Percentiles rank a stretch among this genome's conserved stretches.
These are phyloP conservation scores for Ferdinandea cuprea DNA, from an alignment of 2,888 invertebrate genomes.

Conservation along the genomic window DNA sequence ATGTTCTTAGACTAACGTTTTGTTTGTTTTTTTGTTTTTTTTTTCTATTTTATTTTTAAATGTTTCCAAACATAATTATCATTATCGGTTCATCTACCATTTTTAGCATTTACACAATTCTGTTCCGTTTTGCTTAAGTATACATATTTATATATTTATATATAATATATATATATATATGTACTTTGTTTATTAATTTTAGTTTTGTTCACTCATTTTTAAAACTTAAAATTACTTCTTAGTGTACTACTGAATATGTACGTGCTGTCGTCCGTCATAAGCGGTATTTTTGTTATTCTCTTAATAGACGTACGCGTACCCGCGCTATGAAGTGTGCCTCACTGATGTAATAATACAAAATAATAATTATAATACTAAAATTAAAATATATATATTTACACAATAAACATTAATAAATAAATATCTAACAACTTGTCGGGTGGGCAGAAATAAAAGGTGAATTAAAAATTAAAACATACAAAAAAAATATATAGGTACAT, in stretches of 20 bases:
- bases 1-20: slow-evolving; percentile 59
- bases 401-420: slow-evolving; percentile 70
- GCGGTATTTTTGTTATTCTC: slow-evolving; percentile 15
- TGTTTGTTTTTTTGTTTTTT: slow-evolving; percentile 39
- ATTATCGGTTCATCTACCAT: slow-evolving; percentile 57
- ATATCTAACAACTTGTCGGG: slow-evolving; percentile 69
- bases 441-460: slow-evolving; percentile 30
- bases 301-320: slow-evolving; percentile 38
- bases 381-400: slow-evolving; percentile 62
- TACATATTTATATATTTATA: not conserved
- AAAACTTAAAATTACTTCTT: slow-evolving; percentile 64
- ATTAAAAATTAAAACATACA: slow-evolving; percentile 13
- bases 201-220: slow-evolving; percentile 65
- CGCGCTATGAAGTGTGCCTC: slow-evolving; percentile 55
- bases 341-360: slow-evolving; percentile 54
- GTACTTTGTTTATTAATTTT: slow-evolving; percentile 23
- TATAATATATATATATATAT: not conserved
- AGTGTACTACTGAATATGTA: slow-evolving; percentile 55
- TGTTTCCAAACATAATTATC: slow-evolving; percentile 51
- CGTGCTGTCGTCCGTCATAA: slow-evolving; percentile 21
- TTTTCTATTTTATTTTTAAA: too few species aligned
- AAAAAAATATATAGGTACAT: slow-evolving; percentile 14
- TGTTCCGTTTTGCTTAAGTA: slow-evolving; percentile 21
- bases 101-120: slow-evolving; percentile 62
- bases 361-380: slow-evolving; percentile 40